Conservation (phyloP, 2,888 invertebrate genomes). For the Capitulum mitella region DNA sequence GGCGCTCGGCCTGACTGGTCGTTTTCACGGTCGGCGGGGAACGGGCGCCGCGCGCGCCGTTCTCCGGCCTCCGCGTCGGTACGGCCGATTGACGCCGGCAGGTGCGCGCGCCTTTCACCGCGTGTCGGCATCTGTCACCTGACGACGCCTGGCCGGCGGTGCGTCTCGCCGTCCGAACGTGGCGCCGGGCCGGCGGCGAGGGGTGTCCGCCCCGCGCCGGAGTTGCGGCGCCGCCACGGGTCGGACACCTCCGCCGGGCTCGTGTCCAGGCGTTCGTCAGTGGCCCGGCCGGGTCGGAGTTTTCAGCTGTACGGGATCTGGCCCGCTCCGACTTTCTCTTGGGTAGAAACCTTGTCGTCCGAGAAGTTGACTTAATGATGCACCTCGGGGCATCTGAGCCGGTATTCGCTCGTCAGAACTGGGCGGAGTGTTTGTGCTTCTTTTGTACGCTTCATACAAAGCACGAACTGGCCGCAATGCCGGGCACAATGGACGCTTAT, state of each 20-base stretch:
- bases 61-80: too few species aligned
- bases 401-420: neutral
- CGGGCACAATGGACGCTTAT: neutral
- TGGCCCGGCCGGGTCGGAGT: neutral
- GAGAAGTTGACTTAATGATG: neutral
- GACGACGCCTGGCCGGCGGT: too few species aligned
- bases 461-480: neutral
- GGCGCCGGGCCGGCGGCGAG: too few species aligned
- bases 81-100: neutral
- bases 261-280: neutral
- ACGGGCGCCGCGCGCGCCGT: too few species aligned
- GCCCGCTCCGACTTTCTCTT: neutral
- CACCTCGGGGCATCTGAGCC: neutral
- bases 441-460: neutral
- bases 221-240: neutral
- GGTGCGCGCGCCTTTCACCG: neutral
- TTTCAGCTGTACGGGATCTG: neutral
- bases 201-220: too few species aligned
- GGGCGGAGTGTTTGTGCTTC: conserved; percentile 2
- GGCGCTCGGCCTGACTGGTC: neutral
- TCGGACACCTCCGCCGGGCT: neutral
- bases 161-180: too few species aligned
- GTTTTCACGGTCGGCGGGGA: neutral
- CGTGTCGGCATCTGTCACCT: neutral
- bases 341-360: neutral